These are phyloP conservation scores for Netelia virgata DNA, from an alignment of 2,888 invertebrate genomes.

Conservation along the genomic window DNA sequence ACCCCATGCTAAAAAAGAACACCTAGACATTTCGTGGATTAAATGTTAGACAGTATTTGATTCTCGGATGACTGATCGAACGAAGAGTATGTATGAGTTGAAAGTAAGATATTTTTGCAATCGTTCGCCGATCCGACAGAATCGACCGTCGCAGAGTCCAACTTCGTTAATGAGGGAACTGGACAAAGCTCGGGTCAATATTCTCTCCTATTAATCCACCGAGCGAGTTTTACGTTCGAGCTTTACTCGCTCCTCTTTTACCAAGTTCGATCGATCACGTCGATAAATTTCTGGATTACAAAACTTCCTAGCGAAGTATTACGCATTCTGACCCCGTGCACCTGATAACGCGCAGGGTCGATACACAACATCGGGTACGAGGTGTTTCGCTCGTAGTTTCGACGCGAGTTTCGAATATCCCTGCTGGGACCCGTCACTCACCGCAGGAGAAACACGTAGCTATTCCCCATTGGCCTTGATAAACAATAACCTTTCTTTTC, in stretches of 20 bases:
- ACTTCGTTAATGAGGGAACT: neutral
- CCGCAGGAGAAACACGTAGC: neutral
- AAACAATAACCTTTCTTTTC: neutral
- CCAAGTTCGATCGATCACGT: constrained; percentile 60
- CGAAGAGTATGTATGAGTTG: too few relatives aligned
- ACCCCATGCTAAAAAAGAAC: too few relatives aligned
- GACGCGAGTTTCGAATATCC: constrained; percentile 27
- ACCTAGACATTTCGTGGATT: too few relatives aligned
- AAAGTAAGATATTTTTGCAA: too few relatives aligned
- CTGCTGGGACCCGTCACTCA: constrained; percentile 24
- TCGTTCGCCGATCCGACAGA: too few relatives aligned
- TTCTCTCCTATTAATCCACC: constrained; percentile 9
- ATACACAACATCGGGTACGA: constrained; percentile 29
- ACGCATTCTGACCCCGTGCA: constrained; percentile 7
- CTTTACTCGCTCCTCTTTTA: neutral
- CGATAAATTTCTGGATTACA: constrained; percentile 58
- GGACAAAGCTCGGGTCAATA: neutral
- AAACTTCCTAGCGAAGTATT: constrained; percentile 28
- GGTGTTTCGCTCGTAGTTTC: constrained; percentile 30
- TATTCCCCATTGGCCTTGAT: neutral
- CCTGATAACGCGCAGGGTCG: constrained; percentile 31
- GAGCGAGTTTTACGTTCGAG: constrained; percentile 9
- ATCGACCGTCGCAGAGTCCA: too few relatives aligned
- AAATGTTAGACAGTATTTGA: too few relatives aligned
- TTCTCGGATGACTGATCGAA: too few relatives aligned